phyloP scores from a whole-genome alignment of 2,113 vertebrate genomes.

The Clarias macrocephalus region DNA sequence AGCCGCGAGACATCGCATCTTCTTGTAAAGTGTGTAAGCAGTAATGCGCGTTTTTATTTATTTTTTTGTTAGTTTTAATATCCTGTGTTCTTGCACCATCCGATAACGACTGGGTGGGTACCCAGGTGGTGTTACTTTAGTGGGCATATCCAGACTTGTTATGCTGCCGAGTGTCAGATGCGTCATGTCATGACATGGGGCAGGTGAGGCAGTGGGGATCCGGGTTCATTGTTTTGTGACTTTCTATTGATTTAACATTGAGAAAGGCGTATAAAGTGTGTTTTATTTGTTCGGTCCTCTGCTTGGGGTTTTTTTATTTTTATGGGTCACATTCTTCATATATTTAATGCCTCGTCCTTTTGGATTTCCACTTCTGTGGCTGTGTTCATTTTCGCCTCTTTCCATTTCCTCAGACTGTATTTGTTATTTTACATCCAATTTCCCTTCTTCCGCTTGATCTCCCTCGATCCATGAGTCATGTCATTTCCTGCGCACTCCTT shows the following conservation, averaged over 20 bases:
- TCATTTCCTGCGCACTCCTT: conserved; percentile 28
- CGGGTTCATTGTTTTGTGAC: neutral
- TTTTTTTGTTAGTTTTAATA: neutral
- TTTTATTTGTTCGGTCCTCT: conserved; percentile 29
- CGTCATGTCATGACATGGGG: conserved; percentile 13
- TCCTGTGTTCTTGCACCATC: neutral
- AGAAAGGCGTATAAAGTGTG: conserved; percentile 26
- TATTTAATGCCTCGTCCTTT: neutral
- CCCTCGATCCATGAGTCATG: conserved; percentile 32
- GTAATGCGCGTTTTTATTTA: neutral
- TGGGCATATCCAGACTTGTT: neutral
- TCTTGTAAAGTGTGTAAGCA: neutral
- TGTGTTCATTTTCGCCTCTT: conserved; percentile 33
- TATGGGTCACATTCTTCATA: neutral
- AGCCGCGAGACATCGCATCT: conserved; percentile 38
- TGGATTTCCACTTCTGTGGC: conserved; percentile 17
- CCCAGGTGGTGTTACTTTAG: neutral
- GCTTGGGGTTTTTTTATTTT: neutral
- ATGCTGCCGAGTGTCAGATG: conserved; percentile 23
- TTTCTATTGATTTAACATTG: conserved; percentile 32
- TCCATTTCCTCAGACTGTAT: conserved; percentile 39
- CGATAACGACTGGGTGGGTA: neutral
- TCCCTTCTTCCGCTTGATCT: conserved; percentile 23
- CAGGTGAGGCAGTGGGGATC: conserved; percentile 4
- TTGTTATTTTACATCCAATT: conserved; percentile 46